These are phyloP conservation scores for Varanus salvator DNA, from an alignment of 2,113 vertebrate species.

Conservation along the genomic window DNA sequence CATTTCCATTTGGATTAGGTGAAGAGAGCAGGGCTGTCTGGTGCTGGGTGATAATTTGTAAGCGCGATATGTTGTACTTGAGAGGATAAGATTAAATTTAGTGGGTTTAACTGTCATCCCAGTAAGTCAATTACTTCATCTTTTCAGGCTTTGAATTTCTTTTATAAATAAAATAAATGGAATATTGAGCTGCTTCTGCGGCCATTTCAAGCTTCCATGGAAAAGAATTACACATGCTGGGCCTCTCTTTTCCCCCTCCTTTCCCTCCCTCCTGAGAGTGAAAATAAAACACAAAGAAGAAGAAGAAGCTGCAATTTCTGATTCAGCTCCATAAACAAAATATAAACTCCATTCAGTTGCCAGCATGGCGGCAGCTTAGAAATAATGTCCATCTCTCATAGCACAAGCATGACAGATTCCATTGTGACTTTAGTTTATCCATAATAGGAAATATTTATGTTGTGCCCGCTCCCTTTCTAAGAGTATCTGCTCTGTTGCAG, in stretches of 20 bases:
- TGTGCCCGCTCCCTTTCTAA: conserved; percentile 70
- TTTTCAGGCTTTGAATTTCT: conserved; percentile 89
- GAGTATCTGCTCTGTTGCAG: conserved; percentile 67
- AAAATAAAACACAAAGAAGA: conserved; percentile 27
- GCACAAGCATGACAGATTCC: conserved; percentile 81
- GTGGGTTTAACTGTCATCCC: conserved; percentile 89
- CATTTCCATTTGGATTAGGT: conserved; percentile 91
- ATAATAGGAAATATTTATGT: conserved; percentile 84
- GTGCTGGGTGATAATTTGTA: conserved; percentile 89
- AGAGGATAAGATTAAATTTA: conserved; percentile 92
- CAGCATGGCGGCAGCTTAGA: conserved; percentile 71
- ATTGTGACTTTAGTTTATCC: conserved; percentile 82
- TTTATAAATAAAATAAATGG: conserved; percentile 91
- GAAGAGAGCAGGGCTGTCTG: conserved; percentile 83
- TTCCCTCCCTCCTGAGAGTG: conserved; percentile 7
- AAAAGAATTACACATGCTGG: conserved; percentile 85
- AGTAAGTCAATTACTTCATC: conserved; percentile 90
- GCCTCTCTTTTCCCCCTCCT: conserved; percentile 35
- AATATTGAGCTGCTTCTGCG: conserved; percentile 85
- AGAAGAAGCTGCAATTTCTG: conserved; percentile 73
- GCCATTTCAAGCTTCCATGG: conserved; percentile 81
- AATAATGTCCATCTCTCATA: conserved; percentile 83
- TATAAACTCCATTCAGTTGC: conserved; percentile 79
- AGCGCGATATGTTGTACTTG: conserved; percentile 87
- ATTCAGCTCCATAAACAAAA: conserved; percentile 83